Base-by-base conservation (phyloP, 1,140 invertebrate genomes). In the Drosophila rhopaloa region DNA sequence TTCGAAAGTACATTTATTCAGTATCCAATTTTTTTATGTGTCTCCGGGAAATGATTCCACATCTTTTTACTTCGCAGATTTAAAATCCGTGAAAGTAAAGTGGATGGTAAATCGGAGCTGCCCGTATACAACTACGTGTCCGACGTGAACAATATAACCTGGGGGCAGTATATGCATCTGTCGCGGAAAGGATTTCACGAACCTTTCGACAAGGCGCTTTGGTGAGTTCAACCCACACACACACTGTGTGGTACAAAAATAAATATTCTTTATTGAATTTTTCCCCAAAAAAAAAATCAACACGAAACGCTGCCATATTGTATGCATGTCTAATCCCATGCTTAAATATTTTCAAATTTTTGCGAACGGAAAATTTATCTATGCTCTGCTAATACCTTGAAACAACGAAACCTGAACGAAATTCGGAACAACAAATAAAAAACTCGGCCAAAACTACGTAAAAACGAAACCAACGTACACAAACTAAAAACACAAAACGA, bases 101-200 rank as follows among this genome's bases (percentile, higher is more conserved):
- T 24, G 4, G 60, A 79, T 59, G 53, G 44, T 5, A 85, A 76
- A 41, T 79, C 84, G 0, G 92, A 93, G 74, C 91, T 93, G 47
- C 92, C 93, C 14, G 93, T 94, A 11, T 94, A 94, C 75, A 94
- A 94, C 79, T 94, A 93, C 59, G 78, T 93, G 19, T 93, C 92
- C 82, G 82, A 91, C 63, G 86, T 78, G 35, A 92, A 88, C 50
- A 88, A 81, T 13, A 79, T 94, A 51, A 93, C 93, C 14, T 94
- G 93, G 93, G 91, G 92, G 55, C 60, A 93, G 51, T 94, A 93
- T 60, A 92, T 93, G 73, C 51, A 93, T n/a, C 67, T 93, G 38
- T 83, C 92, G 29, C 91, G 91, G 43, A 74, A 90, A 58, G 92
- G 92, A 60, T 92, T 88, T 63, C 91, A 92, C 57, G 91, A 92